These are phyloP conservation scores for Carpatolechia fugitivella DNA, from an alignment of 2,888 invertebrate species.

Conservation along the genomic window DNA sequence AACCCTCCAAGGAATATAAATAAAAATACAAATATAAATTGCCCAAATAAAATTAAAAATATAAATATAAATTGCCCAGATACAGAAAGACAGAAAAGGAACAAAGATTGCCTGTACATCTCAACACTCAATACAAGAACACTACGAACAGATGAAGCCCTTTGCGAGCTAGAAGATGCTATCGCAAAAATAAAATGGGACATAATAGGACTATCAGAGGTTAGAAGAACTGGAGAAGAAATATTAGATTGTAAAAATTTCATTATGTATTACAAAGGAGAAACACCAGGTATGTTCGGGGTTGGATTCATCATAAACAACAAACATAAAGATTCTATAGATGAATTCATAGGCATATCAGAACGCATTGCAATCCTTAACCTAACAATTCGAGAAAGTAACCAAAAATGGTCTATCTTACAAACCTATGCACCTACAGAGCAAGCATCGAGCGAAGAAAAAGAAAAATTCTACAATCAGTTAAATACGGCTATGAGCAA, in stretches of 20 bases:
- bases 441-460: background rate
- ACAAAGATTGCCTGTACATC: no score
- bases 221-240: background rate
- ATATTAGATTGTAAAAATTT: background rate
- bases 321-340: no score
- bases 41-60: background rate
- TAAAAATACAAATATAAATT: background rate
- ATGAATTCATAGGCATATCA: constrained; percentile 14
- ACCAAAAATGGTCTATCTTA: background rate
- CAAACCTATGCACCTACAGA: background rate
- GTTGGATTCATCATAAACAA: constrained; percentile 16
- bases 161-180: background rate
- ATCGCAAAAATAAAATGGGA: background rate
- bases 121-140: no score
- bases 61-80: background rate
- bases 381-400: background rate
- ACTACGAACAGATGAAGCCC: background rate
- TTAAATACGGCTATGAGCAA: background rate
- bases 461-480: constrained; percentile 1
- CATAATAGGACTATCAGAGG: background rate
- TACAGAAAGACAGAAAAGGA: no score
- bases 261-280: background rate
- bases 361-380: constrained; percentile 14
- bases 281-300: constrained; percentile 2
- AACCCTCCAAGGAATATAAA: constrained; percentile 1